phyloP scores from a whole-genome alignment of 92 coral and sea anemone genomes.

The Montipora capitata region DNA sequence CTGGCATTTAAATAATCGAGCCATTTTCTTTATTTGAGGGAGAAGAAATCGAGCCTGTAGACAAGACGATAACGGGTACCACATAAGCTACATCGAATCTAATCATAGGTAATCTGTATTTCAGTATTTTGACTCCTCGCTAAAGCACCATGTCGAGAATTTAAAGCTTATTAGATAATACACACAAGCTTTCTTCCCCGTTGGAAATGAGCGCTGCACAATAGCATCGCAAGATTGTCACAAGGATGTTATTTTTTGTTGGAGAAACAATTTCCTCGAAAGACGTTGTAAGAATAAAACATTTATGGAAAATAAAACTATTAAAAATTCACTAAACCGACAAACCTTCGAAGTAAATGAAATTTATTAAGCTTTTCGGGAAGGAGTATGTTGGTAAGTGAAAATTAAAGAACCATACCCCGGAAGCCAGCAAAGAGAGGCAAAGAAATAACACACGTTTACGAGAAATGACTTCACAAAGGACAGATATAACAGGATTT shows the following conservation, averaged over 20 bases:
- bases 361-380: background rate
- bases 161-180: background rate
- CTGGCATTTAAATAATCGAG: background rate
- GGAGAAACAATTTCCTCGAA: constrained; percentile 10
- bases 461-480: background rate
- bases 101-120: background rate
- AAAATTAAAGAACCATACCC: background rate
- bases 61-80: background rate
- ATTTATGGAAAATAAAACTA: constrained; percentile 68
- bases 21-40: background rate
- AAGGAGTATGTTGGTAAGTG: background rate
- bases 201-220: constrained; percentile 3
- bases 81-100: background rate
- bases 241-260: background rate
- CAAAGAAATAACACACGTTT: background rate
- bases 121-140: background rate
- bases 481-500: background rate
- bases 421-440: constrained; percentile 26
- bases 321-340: constrained; percentile 82
- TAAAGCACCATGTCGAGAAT: constrained; percentile 20
- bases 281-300: constrained; percentile 53
- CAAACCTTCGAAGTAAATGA: constrained; percentile 18
- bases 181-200: constrained; percentile 32
- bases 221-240: constrained; percentile 17
- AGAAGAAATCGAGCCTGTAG: constrained; percentile 3